Conservation (phyloP, 2,113 vertebrate genomes). For the Lamprologus lemairii region DNA sequence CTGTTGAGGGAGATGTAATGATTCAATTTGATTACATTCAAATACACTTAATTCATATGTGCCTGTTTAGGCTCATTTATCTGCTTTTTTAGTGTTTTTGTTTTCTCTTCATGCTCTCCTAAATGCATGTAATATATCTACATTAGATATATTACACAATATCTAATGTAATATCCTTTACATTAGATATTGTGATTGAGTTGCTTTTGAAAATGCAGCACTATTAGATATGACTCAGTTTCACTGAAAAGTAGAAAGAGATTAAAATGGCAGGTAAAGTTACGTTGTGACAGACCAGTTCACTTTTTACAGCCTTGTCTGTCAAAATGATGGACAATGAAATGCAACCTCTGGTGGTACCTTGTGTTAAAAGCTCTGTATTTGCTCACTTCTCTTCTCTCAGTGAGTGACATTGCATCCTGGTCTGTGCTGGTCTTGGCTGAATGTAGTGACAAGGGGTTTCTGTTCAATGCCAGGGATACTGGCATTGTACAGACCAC, state of each 20-base stretch:
- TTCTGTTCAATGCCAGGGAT: not conserved
- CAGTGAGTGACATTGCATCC: not conserved
- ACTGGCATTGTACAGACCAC: not conserved
- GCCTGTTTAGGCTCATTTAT: not conserved
- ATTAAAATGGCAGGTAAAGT: not conserved
- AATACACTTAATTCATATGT: not conserved
- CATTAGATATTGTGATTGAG: not conserved
- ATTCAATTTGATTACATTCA: not conserved
- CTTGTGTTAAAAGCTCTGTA: not conserved
- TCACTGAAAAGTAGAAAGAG: not conserved
- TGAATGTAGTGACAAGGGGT: not conserved
- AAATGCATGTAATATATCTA: not conserved
- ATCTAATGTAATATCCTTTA: not conserved
- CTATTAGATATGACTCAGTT: not conserved
- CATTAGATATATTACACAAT: no score
- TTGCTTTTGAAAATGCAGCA: not conserved
- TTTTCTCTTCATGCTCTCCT: not conserved
- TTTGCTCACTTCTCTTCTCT: not conserved
- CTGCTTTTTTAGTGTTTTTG: not conserved
- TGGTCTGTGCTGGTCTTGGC: not conserved
- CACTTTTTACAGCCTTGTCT: not conserved
- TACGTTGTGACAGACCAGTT: not conserved
- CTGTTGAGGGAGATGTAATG: not conserved
- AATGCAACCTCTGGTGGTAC: not conserved
- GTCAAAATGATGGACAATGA: not conserved